phyloP scores from a whole-genome alignment of 2,888 invertebrate genomes.

The Myathropa florea region DNA sequence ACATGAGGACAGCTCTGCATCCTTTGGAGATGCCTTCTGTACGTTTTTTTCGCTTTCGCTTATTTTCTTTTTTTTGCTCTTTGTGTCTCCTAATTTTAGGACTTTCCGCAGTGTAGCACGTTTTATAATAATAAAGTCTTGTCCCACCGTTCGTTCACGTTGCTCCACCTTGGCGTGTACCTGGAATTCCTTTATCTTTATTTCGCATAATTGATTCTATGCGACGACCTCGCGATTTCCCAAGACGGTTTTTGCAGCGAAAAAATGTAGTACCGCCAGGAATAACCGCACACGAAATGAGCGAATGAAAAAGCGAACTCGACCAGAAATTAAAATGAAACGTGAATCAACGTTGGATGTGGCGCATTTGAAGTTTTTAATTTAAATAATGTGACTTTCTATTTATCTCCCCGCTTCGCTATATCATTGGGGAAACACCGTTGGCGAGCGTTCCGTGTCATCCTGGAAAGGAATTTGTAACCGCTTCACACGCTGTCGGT shows the following conservation, averaged over 20 bases:
- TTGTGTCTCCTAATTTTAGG: slow-evolving; percentile 37
- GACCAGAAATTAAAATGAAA: slow-evolving; percentile 68
- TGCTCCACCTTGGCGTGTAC: slow-evolving; percentile 33
- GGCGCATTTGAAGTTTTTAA: slow-evolving; percentile 64
- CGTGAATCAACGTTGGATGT: slow-evolving; percentile 61
- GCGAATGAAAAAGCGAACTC: slow-evolving; percentile 30
- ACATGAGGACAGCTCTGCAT: slow-evolving; percentile 6
- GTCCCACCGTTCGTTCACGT: slow-evolving; percentile 28
- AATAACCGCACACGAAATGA: slow-evolving; percentile 19
- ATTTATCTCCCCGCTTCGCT: slow-evolving; percentile 17
- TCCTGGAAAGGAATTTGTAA: slow-evolving; percentile 30
- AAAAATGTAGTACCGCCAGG: slow-evolving; percentile 20
- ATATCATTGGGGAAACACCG: neutral
- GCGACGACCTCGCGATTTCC: slow-evolving; percentile 62
- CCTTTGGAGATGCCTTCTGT: slow-evolving; percentile 11
- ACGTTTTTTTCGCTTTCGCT: neutral
- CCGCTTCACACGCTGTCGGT: slow-evolving; percentile 50
- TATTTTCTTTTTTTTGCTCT: neutral
- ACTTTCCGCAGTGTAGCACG: slow-evolving; percentile 49
- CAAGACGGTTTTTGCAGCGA: slow-evolving; percentile 38
- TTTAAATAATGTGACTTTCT: slow-evolving; percentile 69
- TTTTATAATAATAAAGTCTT: slow-evolving; percentile 7
- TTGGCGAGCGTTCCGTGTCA: slow-evolving; percentile 13
- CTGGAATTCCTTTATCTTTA: slow-evolving; percentile 63
- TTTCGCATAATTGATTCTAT: slow-evolving; percentile 69